A percentile compares a stretch with the other conserved stretches of the same genome.
phyloP scores from a whole-genome alignment of 2,888 invertebrate genomes.

The Amiota mariae region DNA sequence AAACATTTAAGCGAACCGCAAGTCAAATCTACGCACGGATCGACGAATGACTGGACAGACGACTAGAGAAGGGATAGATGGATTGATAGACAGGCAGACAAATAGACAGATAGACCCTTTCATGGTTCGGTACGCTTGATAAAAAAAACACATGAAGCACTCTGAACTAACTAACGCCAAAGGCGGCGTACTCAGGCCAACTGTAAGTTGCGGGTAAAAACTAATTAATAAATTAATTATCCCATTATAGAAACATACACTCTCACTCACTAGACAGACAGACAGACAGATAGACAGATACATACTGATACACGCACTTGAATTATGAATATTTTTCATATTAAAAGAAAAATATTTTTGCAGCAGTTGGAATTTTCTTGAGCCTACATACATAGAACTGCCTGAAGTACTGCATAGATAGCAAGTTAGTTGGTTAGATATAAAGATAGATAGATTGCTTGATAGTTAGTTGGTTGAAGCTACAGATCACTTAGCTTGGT shows the following conservation, averaged over 20 bases:
- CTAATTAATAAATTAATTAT: constrained; percentile 69
- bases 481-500: constrained; percentile 1
- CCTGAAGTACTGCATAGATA: neutral
- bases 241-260: constrained; percentile 59
- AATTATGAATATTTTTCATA: constrained; percentile 64
- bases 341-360: constrained; percentile 55
- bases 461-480: neutral
- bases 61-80: too few relatives aligned
- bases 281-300: constrained; percentile 34
- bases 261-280: constrained; percentile 29
- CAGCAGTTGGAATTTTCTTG: constrained; percentile 24
- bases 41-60: neutral
- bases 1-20: constrained; percentile 44
- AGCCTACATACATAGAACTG: constrained; percentile 39
- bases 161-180: neutral
- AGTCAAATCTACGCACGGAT: constrained; percentile 28
- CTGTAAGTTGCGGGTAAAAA: constrained; percentile 42
- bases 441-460: neutral
- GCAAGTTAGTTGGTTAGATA: neutral
- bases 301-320: constrained; percentile 56
- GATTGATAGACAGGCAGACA: neutral
- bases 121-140: constrained; percentile 46
- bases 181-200: constrained; percentile 16
- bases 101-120: constrained; percentile 16
- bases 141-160: constrained; percentile 23